These are phyloP conservation scores for Porites cylindrica DNA, from an alignment of 92 coral and sea anemone genomes.

Conservation along the genomic window DNA sequence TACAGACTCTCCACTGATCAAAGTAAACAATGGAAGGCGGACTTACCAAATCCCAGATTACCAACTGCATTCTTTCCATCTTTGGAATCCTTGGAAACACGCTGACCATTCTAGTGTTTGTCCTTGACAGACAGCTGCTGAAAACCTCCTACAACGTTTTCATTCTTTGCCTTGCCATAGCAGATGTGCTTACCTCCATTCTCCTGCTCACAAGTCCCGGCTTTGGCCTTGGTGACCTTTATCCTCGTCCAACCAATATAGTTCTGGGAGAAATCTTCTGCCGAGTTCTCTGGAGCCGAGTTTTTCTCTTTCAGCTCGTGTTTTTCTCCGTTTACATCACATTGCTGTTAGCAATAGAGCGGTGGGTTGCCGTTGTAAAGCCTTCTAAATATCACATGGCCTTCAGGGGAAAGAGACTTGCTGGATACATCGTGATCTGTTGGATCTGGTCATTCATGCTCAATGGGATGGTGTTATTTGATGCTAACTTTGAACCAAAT, in stretches of 20 bases:
- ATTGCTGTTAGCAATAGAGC: constrained; percentile 78
- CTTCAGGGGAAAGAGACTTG: constrained; percentile 48
- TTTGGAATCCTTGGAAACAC: constrained; percentile 15
- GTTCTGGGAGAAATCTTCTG: constrained; percentile 68
- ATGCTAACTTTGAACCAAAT: no score
- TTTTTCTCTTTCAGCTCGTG: constrained; percentile 71
- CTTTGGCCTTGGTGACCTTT: constrained; percentile 16
- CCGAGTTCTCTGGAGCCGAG: constrained; percentile 74
- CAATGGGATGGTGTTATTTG: no score
- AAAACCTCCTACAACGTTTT: constrained; percentile 34
- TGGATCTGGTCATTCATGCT: constrained; percentile 53
- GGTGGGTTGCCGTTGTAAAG: constrained; percentile 83
- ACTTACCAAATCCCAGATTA: neutral
- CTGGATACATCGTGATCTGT: constrained; percentile 47
- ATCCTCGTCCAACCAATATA: constrained; percentile 20
- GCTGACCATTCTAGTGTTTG: constrained; percentile 29
- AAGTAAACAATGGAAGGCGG: neutral
- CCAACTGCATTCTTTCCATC: constrained; percentile 22
- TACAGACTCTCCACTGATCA: neutral
- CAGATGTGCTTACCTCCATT: constrained; percentile 24
- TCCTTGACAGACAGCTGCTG: constrained; percentile 15
- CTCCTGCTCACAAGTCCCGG: constrained; percentile 22
- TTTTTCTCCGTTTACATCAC: constrained; percentile 74
- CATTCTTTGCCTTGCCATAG: constrained; percentile 30
- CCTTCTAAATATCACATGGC: constrained; percentile 71